Conservation (phyloP, 35 echinoderm and acorn worm genomes). For the Holothuria glaberrima region DNA sequence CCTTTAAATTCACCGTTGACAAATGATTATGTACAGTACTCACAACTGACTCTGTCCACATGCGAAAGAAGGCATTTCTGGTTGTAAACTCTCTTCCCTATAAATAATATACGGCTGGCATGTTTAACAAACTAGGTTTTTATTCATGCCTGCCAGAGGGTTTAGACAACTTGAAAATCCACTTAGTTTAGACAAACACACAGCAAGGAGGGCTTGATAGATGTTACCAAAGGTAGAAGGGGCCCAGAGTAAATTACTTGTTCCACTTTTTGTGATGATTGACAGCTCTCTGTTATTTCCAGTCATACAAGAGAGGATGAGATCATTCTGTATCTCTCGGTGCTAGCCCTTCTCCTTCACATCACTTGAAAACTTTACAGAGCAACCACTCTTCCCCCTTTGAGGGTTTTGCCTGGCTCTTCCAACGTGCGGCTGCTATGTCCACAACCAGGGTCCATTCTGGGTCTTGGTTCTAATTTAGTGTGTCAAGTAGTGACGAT, state of each 20-base stretch:
- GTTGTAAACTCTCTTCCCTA: background rate
- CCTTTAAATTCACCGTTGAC: no score
- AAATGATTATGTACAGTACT: no score
- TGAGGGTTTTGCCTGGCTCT: background rate
- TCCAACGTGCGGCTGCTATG: background rate
- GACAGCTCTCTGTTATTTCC: no score
- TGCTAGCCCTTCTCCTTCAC: background rate
- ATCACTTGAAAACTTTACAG: slow-evolving; percentile 22
- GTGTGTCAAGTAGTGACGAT: no score
- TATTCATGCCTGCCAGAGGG: slow-evolving; percentile 20
- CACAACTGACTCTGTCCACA: background rate
- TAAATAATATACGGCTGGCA: background rate
- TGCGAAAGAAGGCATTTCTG: background rate
- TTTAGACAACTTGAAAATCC: slow-evolving; percentile 39
- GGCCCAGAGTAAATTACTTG: slow-evolving; percentile 52
- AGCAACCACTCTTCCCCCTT: background rate
- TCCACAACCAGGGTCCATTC: slow-evolving; percentile 14
- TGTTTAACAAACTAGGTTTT: background rate
- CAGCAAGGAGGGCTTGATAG: slow-evolving; percentile 22
- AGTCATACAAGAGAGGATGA: background rate
- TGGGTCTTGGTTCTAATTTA: background rate
- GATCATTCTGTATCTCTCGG: background rate
- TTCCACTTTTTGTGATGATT: background rate
- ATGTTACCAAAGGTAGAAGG: slow-evolving; percentile 43
- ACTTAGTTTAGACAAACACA: slow-evolving; percentile 44